A percentile compares a stretch with the other conserved stretches of the same genome.
These are phyloP conservation scores for Poeciliopsis occidentalis DNA, from an alignment of 2,113 vertebrate species.

Conservation along the genomic window DNA sequence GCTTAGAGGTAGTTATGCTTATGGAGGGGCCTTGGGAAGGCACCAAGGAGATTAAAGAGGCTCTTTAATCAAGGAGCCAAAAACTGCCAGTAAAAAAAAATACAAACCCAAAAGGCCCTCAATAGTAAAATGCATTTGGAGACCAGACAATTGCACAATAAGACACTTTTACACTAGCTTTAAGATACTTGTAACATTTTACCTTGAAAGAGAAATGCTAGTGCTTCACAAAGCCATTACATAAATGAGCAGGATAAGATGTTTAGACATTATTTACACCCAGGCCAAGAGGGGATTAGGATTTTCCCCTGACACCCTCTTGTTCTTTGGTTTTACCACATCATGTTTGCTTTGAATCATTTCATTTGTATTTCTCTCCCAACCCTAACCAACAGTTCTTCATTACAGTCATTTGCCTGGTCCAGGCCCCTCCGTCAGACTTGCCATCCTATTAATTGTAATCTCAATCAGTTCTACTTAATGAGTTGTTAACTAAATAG, in stretches of 20 bases:
- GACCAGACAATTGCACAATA: constrained; percentile 5
- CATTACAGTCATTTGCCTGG: neutral
- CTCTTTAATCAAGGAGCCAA: constrained; percentile 67
- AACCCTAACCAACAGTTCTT: neutral
- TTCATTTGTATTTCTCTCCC: neutral
- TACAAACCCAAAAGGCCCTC: neutral
- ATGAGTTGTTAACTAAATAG: no score
- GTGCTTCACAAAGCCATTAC: constrained; percentile 77
- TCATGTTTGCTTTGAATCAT: constrained; percentile 19
- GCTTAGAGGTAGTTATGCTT: constrained; percentile 48
- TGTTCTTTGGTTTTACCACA: constrained; percentile 37
- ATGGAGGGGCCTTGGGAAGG: constrained; percentile 52
- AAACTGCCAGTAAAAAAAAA: constrained; percentile 4
- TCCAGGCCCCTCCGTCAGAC: no score
- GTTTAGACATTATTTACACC: constrained; percentile 88
- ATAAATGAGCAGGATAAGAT: constrained; percentile 83
- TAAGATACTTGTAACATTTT: constrained; percentile 14
- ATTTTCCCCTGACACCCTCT: constrained; percentile 14
- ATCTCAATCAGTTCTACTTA: neutral
- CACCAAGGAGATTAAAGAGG: constrained; percentile 58
- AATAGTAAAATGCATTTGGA: neutral
- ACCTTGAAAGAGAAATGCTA: constrained; percentile 57
- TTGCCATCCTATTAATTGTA: neutral
- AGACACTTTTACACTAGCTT: neutral
- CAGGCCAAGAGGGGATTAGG: constrained; percentile 68